Evolutionary conservation across 2,797 vertebrate genomes (phyloP), one percentile per base, ranked within the genome.

Genomic region (Hydrolagus colliei): DNA sequence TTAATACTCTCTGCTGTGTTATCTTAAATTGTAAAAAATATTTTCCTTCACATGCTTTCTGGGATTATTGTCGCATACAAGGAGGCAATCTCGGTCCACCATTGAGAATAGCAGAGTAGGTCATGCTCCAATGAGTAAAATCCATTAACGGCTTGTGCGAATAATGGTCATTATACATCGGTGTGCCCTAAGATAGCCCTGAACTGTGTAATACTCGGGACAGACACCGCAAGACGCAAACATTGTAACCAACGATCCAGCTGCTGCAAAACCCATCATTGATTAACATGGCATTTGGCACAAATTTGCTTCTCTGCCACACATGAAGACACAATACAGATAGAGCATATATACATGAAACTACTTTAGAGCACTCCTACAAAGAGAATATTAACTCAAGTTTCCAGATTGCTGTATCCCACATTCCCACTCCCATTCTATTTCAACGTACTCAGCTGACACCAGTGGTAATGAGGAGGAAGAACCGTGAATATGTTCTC

Each of bases 11-110:
- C 18, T 35, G 68, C 16, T 41, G 68, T 84, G 41, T 82, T 35
- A 82, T 68, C 65, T 41, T 84, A 67, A 84, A 52, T 84, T 68
- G 18, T 41, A 84, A 84, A 84, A 84, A 27, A 18, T 35, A 35
- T 18, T 52, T 84, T 63, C 79, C 27, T 41, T 27, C 18, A 35
- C 41, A 18, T 84, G 79, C 52, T 35, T 35, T 52, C 62, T 84
- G 79, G 65, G 2, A 84, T 84, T 8, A 13, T 41, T 71, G 32
- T 84, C 68, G 65, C 18, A 82, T 71, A 41, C 79, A 67, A 82
- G 61, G 20, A 67, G 65, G 8, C 63, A 35, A 82, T 63, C 79
- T 82, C 32, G 32, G 32, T 67, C 9, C 41, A 27, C 11, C 68
- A 14, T 80, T 82, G 32, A 68, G 62, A 82, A 82, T 27, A 82